phyloP scores from a whole-genome alignment of 2,113 vertebrate species.

The Nasalis larvatus region DNA sequence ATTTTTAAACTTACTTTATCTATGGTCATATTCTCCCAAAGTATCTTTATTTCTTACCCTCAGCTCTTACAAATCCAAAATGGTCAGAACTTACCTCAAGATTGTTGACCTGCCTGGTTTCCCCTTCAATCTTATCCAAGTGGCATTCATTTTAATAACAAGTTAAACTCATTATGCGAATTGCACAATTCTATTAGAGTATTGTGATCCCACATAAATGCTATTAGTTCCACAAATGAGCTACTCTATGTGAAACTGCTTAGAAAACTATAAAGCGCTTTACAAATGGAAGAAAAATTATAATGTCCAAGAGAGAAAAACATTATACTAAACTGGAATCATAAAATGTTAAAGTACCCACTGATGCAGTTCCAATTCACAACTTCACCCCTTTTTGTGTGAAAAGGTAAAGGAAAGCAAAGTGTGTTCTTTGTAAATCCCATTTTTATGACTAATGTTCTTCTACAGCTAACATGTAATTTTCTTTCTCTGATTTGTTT shows the following conservation, averaged over 20 bases:
- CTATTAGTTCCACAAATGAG: conserved; percentile 74
- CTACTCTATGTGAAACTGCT: conserved; percentile 71
- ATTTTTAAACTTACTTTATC: background rate
- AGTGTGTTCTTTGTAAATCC: conserved; percentile 48
- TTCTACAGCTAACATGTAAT: conserved; percentile 47
- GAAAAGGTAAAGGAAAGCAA: conserved; percentile 51
- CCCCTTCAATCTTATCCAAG: conserved; percentile 50
- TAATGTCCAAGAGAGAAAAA: conserved; percentile 68
- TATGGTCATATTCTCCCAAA: background rate
- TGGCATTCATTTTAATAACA: conserved; percentile 64
- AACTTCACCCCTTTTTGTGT: conserved; percentile 27
- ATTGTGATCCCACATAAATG: conserved; percentile 73
- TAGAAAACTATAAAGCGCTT: conserved; percentile 73
- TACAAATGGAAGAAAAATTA: conserved; percentile 75
- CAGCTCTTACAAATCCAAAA: background rate
- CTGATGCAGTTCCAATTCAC: conserved; percentile 41
- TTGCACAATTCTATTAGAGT: conserved; percentile 74
- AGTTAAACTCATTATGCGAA: conserved; percentile 70
- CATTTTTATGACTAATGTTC: conserved; percentile 58
- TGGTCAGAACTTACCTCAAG: background rate
- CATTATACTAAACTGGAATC: conserved; percentile 63
- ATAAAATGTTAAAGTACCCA: conserved; percentile 66
- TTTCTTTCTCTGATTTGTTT: conserved; percentile 66
- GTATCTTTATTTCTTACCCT: background rate
- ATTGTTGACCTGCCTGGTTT: background rate